Percentiles rank a stretch among this genome's conserved stretches.
These are phyloP conservation scores for Tyrophagus putrescentiae DNA, from an alignment of 1,140 invertebrate species.

Conservation along the genomic window DNA sequence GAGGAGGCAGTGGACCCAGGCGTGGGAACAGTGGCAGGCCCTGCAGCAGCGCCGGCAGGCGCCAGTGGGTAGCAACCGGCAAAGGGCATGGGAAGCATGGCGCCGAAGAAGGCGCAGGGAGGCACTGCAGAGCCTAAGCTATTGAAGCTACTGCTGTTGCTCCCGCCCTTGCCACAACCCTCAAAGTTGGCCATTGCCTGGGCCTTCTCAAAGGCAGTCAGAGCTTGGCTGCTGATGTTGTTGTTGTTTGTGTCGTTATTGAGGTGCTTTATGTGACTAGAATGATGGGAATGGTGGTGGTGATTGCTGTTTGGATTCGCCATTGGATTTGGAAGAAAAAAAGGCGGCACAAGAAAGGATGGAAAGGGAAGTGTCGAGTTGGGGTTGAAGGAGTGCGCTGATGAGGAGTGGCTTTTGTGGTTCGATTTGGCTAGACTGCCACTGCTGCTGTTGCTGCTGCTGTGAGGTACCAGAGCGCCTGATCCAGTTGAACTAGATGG, in stretches of 20 bases:
- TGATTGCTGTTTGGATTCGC: too few species aligned
- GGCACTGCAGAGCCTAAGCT: background rate
- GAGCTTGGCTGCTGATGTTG: background rate
- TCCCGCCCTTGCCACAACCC: background rate
- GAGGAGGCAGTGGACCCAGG: background rate
- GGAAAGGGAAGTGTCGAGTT: background rate
- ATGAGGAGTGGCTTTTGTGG: too few species aligned
- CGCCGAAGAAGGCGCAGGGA: background rate
- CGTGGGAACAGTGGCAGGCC: background rate
- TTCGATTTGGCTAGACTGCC: too few species aligned
- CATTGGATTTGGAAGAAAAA: constrained; percentile 1
- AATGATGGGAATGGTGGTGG: too few species aligned
- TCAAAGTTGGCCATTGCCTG: background rate
- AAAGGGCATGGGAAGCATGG: constrained; percentile 1
- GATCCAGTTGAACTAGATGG: background rate
- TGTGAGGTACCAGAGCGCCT: background rate
- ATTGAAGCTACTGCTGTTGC: too few species aligned
- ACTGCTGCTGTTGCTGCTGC: background rate
- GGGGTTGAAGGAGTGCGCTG: background rate
- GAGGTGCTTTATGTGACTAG: too few species aligned
- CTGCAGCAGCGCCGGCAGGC: background rate
- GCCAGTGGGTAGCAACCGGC: background rate
- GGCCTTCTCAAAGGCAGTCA: background rate
- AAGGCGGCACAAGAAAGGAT: background rate
- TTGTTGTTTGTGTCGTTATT: background rate